Evolutionary conservation across 2,888 invertebrate genomes (phyloP).

Genomic region (Hymenopus coronatus): DNA sequence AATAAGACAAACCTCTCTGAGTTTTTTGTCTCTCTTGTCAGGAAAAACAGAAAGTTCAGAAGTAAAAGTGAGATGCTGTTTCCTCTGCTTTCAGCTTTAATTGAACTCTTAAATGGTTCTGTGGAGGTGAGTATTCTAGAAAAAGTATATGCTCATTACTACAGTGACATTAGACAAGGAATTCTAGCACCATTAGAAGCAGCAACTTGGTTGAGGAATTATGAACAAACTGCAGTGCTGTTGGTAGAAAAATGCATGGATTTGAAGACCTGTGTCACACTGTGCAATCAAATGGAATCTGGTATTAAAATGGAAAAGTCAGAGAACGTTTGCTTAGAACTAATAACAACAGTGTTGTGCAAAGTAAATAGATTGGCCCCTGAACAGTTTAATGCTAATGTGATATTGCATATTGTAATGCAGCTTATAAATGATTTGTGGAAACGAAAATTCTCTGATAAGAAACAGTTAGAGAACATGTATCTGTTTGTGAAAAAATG

Average conservation of each 20-base stretch:
- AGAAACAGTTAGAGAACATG: neutral
- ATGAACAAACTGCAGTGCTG: slow-evolving; percentile 56
- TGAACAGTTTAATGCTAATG: neutral
- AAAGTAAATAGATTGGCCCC: neutral
- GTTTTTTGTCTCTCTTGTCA: neutral
- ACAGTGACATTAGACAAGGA: slow-evolving; percentile 60
- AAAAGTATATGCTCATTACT: slow-evolving; percentile 58
- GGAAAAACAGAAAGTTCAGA: neutral
- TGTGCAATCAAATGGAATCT: neutral
- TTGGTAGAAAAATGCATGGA: slow-evolving; percentile 60
- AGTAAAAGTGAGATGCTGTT: neutral
- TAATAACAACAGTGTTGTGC: neutral
- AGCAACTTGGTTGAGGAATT: slow-evolving; percentile 50
- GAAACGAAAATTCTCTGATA: neutral
- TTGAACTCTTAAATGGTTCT: slow-evolving; percentile 51
- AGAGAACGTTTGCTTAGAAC: neutral
- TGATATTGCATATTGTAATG: neutral
- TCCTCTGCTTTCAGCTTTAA: slow-evolving; percentile 51
- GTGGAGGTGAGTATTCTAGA: slow-evolving; percentile 50
- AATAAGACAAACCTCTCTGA: neutral
- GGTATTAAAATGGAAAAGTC: neutral
- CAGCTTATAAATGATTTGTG: neutral
- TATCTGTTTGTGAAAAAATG: neutral
- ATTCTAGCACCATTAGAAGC: slow-evolving; percentile 69
- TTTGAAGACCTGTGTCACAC: slow-evolving; percentile 6